Evolutionary conservation across 2,113 vertebrate genomes (phyloP).

Genomic region (Chloropsis hardwickii): DNA sequence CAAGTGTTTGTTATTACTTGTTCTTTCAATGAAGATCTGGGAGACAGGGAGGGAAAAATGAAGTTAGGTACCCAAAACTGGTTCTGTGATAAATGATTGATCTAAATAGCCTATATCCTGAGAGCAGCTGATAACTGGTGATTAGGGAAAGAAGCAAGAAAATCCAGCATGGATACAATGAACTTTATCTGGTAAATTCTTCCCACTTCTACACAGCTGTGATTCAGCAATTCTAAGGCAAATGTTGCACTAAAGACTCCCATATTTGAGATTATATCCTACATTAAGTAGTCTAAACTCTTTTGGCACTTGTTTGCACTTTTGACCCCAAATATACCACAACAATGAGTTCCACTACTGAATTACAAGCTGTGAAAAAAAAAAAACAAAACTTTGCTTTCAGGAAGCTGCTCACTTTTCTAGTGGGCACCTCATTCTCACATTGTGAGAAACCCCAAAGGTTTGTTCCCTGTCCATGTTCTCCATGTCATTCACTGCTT

Average conservation of each 20-base stretch:
- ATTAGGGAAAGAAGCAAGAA: background rate
- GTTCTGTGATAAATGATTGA: background rate
- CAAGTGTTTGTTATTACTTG: slow-evolving; percentile 98
- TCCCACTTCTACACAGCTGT: rapidly evolving
- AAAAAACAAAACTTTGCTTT: background rate
- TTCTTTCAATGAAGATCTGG: slow-evolving; percentile 97
- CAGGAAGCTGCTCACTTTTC: background rate
- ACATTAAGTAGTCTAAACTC: background rate
- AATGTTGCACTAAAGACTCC: background rate
- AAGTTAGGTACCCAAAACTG: background rate
- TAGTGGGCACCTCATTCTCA: background rate
- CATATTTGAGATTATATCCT: background rate
- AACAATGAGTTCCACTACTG: background rate
- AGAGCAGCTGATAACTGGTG: background rate
- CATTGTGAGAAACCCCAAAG: background rate
- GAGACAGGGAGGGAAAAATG: background rate
- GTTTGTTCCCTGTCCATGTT: background rate
- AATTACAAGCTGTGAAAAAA: background rate
- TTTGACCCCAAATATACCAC: background rate
- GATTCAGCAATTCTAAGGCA: background rate
- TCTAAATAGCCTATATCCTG: background rate
- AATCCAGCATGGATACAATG: background rate
- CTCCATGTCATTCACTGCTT: background rate
- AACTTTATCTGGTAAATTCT: background rate
- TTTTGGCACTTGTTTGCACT: background rate